Conservation (phyloP, 2,113 vertebrate genomes). For the Nycticorax nycticorax region DNA sequence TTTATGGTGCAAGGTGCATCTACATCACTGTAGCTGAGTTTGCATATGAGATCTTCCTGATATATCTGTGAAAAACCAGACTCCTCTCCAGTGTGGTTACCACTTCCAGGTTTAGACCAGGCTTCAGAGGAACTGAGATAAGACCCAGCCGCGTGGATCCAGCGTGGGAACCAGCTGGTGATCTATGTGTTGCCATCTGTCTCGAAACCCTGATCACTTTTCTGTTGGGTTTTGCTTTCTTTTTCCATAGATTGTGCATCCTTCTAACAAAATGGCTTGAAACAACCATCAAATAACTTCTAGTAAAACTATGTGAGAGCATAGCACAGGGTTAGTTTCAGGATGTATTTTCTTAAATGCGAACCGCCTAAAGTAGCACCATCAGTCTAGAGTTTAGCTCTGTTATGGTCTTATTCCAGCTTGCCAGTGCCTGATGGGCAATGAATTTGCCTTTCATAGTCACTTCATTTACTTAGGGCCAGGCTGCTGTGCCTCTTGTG, state of each 20-base stretch:
- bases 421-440: not conserved
- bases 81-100: not conserved
- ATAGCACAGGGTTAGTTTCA: not conserved
- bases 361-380: not conserved
- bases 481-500: not conserved
- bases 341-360: not conserved
- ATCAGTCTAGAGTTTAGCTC: not conserved
- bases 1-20: not conserved
- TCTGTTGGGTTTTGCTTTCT: not conserved
- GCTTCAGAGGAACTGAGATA: not conserved
- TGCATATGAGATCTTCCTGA: not conserved
- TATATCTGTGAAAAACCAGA: not conserved
- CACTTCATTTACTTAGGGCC: not conserved
- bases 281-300: not conserved
- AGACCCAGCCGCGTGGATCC: not conserved
- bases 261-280: not conserved
- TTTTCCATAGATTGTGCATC: not conserved
- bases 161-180: not conserved
- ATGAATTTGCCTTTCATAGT: not conserved
- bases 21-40: not conserved
- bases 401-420: not conserved
- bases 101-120: not conserved
- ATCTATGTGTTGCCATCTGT: not conserved
- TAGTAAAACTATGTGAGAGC: not conserved
- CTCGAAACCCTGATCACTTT: not conserved